phyloP scores from a whole-genome alignment of 2,113 vertebrate species.

The Sapayoa aenigma region DNA sequence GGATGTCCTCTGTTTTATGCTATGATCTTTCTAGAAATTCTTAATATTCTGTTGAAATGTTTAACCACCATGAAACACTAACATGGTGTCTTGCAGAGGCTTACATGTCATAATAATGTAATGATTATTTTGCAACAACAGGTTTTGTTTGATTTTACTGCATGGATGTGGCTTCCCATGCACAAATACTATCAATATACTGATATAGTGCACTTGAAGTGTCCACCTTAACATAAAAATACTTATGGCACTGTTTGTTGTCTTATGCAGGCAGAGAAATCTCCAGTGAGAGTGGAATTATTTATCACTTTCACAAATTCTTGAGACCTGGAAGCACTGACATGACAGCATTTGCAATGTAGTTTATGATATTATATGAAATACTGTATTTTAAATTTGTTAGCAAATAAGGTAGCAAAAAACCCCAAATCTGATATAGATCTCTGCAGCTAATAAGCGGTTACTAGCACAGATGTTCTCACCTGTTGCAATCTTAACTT shows the following conservation, averaged over 20 bases:
- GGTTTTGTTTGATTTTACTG: not conserved
- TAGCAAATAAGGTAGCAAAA: not conserved
- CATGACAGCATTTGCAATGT: not conserved
- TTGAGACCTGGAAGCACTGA: not conserved
- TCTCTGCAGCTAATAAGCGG: slow-evolving; percentile 59
- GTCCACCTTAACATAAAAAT: not conserved
- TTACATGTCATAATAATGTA: not conserved
- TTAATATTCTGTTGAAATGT: not conserved
- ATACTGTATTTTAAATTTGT: not conserved
- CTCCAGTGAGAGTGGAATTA: not conserved
- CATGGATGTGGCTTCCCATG: not conserved
- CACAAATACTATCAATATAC: not conserved
- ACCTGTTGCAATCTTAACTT: slow-evolving; percentile 39
- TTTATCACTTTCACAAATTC: not conserved
- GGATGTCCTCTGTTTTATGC: not conserved
- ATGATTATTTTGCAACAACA: not conserved
- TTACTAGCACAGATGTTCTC: slow-evolving; percentile 67
- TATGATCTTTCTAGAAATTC: not conserved
- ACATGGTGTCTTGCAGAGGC: not conserved
- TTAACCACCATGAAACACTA: not conserved
- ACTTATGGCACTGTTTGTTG: not conserved
- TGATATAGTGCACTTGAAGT: not conserved
- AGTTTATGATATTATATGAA: not conserved
- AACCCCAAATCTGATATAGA: not conserved
- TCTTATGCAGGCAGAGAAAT: not conserved